Evolutionary conservation across 2,888 invertebrate species (phyloP).

Genomic region (Willowsia nigromaculata): DNA sequence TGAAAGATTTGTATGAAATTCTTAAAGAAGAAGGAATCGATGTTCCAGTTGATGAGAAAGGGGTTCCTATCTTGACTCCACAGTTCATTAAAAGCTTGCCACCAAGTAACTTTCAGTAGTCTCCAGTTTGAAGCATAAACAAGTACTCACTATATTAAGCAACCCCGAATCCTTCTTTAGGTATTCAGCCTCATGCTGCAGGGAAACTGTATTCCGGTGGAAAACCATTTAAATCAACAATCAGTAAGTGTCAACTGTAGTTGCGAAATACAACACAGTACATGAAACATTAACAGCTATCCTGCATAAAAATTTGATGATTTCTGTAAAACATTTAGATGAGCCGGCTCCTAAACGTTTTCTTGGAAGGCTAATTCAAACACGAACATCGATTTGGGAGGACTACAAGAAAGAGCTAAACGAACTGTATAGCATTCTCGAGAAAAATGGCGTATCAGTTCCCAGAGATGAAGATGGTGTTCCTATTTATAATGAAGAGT

Average conservation of each 20-base stretch:
- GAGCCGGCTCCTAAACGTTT: neutral
- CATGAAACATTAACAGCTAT: no score
- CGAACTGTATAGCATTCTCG: neutral
- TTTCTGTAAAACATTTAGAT: no score
- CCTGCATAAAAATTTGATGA: no score
- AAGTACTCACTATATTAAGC: no score
- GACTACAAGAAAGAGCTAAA: slow-evolving; percentile 34
- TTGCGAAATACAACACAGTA: no score
- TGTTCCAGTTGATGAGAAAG: slow-evolving; percentile 6
- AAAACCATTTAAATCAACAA: slow-evolving; percentile 24
- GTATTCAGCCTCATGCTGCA: slow-evolving; percentile 24
- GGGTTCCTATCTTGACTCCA: neutral
- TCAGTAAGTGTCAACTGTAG: no score
- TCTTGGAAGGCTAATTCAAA: neutral
- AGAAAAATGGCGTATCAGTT: slow-evolving; percentile 26
- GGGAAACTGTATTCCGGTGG: slow-evolving; percentile 7
- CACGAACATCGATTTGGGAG: slow-evolving; percentile 11
- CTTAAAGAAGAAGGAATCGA: slow-evolving; percentile 34
- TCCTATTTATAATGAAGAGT: slow-evolving; percentile 5
- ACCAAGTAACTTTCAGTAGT: no score
- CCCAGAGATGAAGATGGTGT: slow-evolving; percentile 42
- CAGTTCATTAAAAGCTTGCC: slow-evolving; percentile 26
- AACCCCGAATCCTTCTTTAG: neutral
- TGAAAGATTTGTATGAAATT: slow-evolving; percentile 8
- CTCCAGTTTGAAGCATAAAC: no score